Evolutionary conservation across 2,888 invertebrate genomes (phyloP), one percentile per base, ranked within the genome.

Genomic region (Hypercompe scribonia): DNA sequence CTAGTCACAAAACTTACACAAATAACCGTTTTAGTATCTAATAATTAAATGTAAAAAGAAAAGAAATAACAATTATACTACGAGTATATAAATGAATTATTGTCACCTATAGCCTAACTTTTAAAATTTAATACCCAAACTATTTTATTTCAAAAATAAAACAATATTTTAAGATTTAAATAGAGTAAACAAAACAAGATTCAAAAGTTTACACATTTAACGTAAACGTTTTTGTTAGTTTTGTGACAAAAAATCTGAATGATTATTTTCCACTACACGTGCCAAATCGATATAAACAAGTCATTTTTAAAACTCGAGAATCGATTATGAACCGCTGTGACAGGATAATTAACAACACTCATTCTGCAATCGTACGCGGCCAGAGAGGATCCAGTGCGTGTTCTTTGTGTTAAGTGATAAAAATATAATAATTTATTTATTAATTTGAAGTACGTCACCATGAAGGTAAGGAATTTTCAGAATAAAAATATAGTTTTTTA

Each of bases 381-480:
- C 79, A 31, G 75, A 74, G 79, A 71, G 78, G 70, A 81, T 68
- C 78, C 75, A 74, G 84, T 81, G 80, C 74, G 71, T 76, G 76
- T 77, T 70, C 65, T 70, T 64, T 76, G 79, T 83, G 82, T 58
- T 31, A 73, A 46, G 81, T 82, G 81, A 79, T 77, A 68, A 74
- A 75, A 70, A 74, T 33, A 68, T 34, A 77, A 42, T 33, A 34
- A 36, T 39, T 31, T 64, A 70, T 36, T 75, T 70, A 64, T 65
- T 73, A n/a, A n/a, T n/a, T 72, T 70, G 65, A 74, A 74, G 69
- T 58, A 61, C 70, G 69, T 68, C 42, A 81, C 73, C 70, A 84
- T 84, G 84, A 85, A 85, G 85, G 85, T 85, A 72, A 81, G 85
- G 78, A 10, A n/a, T 65, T 65, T 68, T 33, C 24, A 18, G 18